These are phyloP conservation scores for Caenorhabditis imperialis DNA, from an alignment of 2,888 invertebrate species.

Conservation along the genomic window DNA sequence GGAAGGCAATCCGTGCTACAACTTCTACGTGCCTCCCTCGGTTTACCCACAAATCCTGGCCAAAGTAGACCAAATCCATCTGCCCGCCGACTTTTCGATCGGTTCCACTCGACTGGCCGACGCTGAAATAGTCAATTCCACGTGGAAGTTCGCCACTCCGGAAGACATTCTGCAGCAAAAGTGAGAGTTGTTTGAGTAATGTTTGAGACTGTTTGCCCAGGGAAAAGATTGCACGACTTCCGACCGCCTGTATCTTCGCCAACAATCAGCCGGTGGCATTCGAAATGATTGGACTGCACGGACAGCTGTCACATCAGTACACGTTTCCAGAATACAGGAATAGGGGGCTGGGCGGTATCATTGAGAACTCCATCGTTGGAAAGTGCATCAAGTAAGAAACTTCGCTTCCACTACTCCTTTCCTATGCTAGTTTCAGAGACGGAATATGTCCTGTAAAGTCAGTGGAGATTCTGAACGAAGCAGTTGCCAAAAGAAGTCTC, in stretches of 20 bases:
- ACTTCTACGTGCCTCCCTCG: slow-evolving; percentile 13
- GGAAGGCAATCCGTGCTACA: slow-evolving; percentile 6
- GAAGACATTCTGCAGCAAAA: slow-evolving; percentile 40
- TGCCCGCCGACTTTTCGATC: slow-evolving; percentile 15
- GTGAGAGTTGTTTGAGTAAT: slow-evolving; percentile 9
- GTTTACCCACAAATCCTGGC: slow-evolving; percentile 18
- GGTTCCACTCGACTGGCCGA: slow-evolving; percentile 31
- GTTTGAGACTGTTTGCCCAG: slow-evolving; percentile 11
- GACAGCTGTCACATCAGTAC: slow-evolving; percentile 40
- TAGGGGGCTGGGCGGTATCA: slow-evolving; percentile 34
- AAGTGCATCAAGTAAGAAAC: slow-evolving; percentile 30
- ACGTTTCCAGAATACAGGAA: slow-evolving; percentile 46
- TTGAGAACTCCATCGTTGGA: slow-evolving; percentile 25
- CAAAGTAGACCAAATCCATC: slow-evolving; percentile 12
- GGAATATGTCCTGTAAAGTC: slow-evolving; percentile 22
- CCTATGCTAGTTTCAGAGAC: slow-evolving; percentile 11
- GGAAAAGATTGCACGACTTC: slow-evolving; percentile 38
- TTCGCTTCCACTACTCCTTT: no score
- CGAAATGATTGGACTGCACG: slow-evolving; percentile 49
- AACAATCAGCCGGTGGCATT: slow-evolving; percentile 32
- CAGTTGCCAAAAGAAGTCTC: slow-evolving; percentile 14
- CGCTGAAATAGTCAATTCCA: slow-evolving; percentile 29
- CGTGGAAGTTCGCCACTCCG: slow-evolving; percentile 44
- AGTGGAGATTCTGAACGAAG: slow-evolving; percentile 9
- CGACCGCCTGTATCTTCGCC: slow-evolving; percentile 35